Percentiles rank a stretch among this genome's conserved stretches.
Evolutionary conservation across 2,888 invertebrate species (phyloP).

Genomic region (Cacoxenus indagator): DNA sequence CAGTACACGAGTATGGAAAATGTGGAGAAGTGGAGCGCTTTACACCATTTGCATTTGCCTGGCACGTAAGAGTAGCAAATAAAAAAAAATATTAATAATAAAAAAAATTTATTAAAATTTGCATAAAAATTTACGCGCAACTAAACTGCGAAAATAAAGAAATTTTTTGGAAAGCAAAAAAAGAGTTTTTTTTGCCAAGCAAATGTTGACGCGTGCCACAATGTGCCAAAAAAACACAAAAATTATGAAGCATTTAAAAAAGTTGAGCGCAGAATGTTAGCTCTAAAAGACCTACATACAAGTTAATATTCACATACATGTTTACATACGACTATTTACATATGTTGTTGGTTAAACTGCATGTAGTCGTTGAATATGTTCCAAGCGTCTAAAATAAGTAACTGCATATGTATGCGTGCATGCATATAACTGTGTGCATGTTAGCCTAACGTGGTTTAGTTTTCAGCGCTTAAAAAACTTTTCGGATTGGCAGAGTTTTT

Average conservation of each 20-base stretch:
- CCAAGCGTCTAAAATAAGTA: not conserved
- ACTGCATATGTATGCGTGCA: not conserved
- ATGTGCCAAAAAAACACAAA: not conserved
- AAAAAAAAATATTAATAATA: not conserved
- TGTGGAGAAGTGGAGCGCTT: slow-evolving; percentile 27
- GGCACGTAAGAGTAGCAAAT: too few species aligned
- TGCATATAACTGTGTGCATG: not conserved
- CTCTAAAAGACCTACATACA: not conserved
- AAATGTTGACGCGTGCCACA: not conserved
- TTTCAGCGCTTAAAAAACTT: not conserved
- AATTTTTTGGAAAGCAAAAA: not conserved
- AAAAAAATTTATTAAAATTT: too few species aligned
- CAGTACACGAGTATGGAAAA: not conserved
- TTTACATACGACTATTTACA: not conserved
- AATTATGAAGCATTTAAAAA: too few species aligned
- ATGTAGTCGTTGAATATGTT: not conserved
- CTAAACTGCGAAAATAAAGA: slow-evolving; percentile 7
- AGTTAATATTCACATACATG: too few species aligned
- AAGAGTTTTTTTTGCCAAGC: not conserved
- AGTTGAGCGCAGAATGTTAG: too few species aligned
- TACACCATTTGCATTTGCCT: not conserved
- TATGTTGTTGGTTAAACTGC: not conserved
- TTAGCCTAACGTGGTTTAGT: not conserved
- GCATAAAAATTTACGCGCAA: too few species aligned
- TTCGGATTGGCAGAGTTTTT: not conserved